A percentile compares a stretch with the other conserved stretches of the same genome.
These are phyloP conservation scores for Sepiola atlantica DNA, from an alignment of 2,888 invertebrate genomes.

Conservation along the genomic window DNA sequence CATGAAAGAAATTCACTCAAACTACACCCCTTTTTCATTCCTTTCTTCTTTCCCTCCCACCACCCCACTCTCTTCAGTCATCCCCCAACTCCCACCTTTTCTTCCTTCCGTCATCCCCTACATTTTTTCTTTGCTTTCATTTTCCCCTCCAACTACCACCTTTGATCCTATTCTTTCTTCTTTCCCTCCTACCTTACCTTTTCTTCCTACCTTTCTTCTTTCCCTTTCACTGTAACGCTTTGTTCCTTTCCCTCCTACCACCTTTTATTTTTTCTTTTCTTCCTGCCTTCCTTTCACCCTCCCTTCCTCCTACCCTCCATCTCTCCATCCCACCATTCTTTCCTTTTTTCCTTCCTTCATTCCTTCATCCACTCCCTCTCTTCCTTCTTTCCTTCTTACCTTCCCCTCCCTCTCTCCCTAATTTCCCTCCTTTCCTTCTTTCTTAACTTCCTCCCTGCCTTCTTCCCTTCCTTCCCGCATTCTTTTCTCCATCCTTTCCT, in stretches of 20 bases:
- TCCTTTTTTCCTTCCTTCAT: conserved; percentile 39
- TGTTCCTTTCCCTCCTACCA: conserved; percentile 22
- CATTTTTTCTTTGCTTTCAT: no score
- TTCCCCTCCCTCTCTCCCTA: background rate
- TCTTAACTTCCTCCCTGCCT: conserved; percentile 22
- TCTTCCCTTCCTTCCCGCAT: conserved; percentile 46
- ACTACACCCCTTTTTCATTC: no score
- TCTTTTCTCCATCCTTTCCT: conserved; percentile 46
- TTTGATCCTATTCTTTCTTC: no score
- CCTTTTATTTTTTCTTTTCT: background rate
- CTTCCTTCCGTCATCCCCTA: no score
- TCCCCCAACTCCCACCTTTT: no score
- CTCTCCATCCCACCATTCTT: conserved; percentile 39
- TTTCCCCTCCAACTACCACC: no score
- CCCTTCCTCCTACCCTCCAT: conserved; percentile 39
- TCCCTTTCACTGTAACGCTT: conserved; percentile 39
- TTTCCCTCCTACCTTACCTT: no score
- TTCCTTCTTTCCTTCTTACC: conserved; percentile 45
- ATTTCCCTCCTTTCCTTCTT: background rate
- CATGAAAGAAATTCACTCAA: no score
- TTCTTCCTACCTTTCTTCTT: no score
- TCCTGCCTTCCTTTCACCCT: background rate
- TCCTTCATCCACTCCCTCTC: no score
- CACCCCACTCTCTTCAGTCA: no score
- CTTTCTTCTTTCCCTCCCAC: no score